Evolutionary conservation across 2,888 invertebrate species (phyloP).

Genomic region (Hipparchia semele): DNA sequence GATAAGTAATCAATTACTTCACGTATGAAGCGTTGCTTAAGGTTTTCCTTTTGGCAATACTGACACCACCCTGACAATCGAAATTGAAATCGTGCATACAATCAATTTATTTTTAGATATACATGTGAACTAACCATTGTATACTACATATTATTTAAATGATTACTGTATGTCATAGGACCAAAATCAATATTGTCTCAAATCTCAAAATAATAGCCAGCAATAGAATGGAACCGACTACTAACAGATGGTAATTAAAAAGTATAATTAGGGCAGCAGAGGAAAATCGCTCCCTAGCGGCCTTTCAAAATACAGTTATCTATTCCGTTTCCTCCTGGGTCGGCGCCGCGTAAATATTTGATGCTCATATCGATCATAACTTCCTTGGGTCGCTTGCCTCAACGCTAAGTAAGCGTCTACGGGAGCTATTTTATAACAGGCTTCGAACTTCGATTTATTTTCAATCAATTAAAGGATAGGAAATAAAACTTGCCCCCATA

Average conservation of each 20-base stretch:
- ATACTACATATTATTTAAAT: background rate
- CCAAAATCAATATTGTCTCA: slow-evolving; percentile 1
- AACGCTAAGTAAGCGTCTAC: slow-evolving; percentile 20
- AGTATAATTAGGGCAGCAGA: slow-evolving; percentile 32
- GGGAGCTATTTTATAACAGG: background rate
- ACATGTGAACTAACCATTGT: background rate
- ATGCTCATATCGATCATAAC: slow-evolving; percentile 80
- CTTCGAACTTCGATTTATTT: background rate
- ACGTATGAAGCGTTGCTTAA: background rate
- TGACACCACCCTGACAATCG: no score
- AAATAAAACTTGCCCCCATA: no score
- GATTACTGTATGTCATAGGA: background rate
- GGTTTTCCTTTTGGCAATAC: background rate
- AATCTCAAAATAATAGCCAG: background rate
- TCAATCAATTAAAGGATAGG: background rate
- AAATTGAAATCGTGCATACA: no score
- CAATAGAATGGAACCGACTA: background rate
- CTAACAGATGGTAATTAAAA: slow-evolving; percentile 20
- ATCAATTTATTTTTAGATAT: no score
- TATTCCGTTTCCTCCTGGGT: slow-evolving; percentile 70
- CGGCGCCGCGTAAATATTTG: slow-evolving; percentile 75
- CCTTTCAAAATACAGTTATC: slow-evolving; percentile 75
- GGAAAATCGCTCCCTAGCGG: slow-evolving; percentile 59
- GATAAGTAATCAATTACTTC: background rate
- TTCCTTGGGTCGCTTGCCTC: slow-evolving; percentile 61